Percentiles rank a stretch among this genome's conserved stretches.
phyloP scores from a whole-genome alignment of 92 coral and sea anemone species.

The Nematostella vectensis region DNA sequence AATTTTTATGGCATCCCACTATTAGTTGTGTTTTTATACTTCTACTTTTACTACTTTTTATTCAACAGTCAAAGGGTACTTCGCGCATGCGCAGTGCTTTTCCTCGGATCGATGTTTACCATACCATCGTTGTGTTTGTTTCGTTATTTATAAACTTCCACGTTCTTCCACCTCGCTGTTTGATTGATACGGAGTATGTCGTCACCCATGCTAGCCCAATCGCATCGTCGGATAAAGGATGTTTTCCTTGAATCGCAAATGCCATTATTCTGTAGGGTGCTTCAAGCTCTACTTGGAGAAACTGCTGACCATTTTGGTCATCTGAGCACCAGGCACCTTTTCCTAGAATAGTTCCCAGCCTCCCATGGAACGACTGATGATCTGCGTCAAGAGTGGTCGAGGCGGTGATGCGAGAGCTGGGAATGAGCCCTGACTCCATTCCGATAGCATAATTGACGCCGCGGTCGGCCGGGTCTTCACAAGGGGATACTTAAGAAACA shows the following conservation, averaged over 20 bases:
- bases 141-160: no score
- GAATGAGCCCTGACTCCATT: conserved; percentile 14
- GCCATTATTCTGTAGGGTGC: conserved; percentile 23
- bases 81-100: no score
- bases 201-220: conserved; percentile 39
- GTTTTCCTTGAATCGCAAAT: conserved; percentile 54
- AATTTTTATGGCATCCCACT: no score
- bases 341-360: conserved; percentile 36
- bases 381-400: conserved; percentile 31
- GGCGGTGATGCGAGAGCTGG: conserved; percentile 34
- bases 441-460: conserved; percentile 27
- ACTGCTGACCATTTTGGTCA: conserved; percentile 32
- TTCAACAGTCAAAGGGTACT: no score
- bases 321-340: conserved; percentile 77
- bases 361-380: conserved; percentile 37
- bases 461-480: no score
- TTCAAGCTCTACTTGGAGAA: conserved; percentile 57
- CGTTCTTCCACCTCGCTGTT: conserved; percentile 7
- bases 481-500: not conserved
- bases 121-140: no score
- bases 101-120: no score
- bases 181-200: conserved; percentile 22
- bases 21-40: no score
- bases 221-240: conserved; percentile 28
- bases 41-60: no score